Evolutionary conservation across 2,888 invertebrate genomes (phyloP).

Genomic region (Andrena flavipes): DNA sequence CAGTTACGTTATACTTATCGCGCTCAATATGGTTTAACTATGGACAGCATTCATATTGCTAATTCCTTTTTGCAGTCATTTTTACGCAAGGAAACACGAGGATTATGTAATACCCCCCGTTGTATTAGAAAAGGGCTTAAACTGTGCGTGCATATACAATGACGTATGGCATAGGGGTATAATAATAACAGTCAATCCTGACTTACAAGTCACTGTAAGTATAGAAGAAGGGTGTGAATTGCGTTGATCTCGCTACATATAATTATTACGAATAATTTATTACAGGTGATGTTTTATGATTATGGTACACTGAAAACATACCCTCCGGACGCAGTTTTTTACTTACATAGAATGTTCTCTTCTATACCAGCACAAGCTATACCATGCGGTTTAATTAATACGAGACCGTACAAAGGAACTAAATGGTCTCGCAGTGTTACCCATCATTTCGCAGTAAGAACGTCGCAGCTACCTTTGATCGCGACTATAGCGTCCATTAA

Average conservation of each 20-base stretch:
- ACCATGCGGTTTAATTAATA: constrained; percentile 78
- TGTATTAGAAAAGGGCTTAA: constrained; percentile 77
- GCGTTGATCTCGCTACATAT: not conserved
- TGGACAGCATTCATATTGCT: not conserved
- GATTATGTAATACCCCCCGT: constrained; percentile 75
- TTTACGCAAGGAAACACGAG: constrained; percentile 64
- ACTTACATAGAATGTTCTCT: constrained; percentile 78
- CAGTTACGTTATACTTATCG: not conserved
- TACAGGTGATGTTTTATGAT: constrained; percentile 81
- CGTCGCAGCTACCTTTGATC: constrained; percentile 66
- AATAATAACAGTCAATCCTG: constrained; percentile 76
- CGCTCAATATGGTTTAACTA: not conserved
- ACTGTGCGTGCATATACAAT: constrained; percentile 78
- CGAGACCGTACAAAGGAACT: constrained; percentile 69
- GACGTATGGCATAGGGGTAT: constrained; percentile 80
- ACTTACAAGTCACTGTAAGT: constrained; percentile 78
- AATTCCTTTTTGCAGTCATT: constrained; percentile 65
- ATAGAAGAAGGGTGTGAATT: constrained; percentile 7
- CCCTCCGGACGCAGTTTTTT: constrained; percentile 71
- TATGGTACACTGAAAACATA: constrained; percentile 80
- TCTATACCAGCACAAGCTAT: constrained; percentile 79
- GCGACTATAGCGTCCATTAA: constrained; percentile 70
- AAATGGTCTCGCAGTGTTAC: constrained; percentile 72
- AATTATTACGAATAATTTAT: constrained; percentile 33
- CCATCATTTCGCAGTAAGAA: constrained; percentile 65